Evolutionary conservation across 37 sponge, comb jelly and placozoan genomes (phyloP).

Genomic region (Hormiphora californensis): DNA sequence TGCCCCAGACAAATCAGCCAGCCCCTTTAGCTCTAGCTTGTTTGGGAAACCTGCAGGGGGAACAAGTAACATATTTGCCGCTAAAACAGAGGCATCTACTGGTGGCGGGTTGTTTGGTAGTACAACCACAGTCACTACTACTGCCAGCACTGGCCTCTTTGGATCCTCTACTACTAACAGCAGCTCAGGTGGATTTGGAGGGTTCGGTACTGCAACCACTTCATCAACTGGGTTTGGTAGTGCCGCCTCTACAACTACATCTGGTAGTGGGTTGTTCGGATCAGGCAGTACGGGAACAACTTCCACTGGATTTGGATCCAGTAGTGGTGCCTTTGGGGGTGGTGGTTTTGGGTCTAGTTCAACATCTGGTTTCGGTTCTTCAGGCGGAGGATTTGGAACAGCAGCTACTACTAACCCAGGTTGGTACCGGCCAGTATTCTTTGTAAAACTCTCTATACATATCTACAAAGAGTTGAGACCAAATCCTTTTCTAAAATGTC

Average conservation of each 20-base stretch:
- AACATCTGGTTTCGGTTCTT: not conserved
- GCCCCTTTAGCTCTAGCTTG: constrained; percentile 12
- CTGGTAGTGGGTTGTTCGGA: constrained; percentile 17
- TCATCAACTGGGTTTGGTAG: not conserved
- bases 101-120: constrained; percentile 23
- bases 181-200: not conserved
- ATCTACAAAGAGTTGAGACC: not conserved
- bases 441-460: not conserved
- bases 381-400: constrained; percentile 9
- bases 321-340: too few species aligned
- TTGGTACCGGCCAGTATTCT: not conserved
- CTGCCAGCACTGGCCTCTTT: not conserved
- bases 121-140: not conserved
- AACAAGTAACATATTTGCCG: not conserved
- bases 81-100: not conserved
- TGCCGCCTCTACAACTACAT: not conserved
- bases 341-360: not conserved
- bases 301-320: constrained; percentile 18
- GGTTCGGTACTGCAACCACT: too few species aligned
- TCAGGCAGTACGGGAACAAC: not conserved
- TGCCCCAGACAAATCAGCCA: not conserved
- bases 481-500: not conserved
- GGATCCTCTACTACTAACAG: not conserved
- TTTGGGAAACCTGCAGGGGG: not conserved
- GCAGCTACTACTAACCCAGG: not conserved